Evolutionary conservation across 2,797 vertebrate genomes (phyloP).

Genomic region (Sciurus vulgaris): DNA sequence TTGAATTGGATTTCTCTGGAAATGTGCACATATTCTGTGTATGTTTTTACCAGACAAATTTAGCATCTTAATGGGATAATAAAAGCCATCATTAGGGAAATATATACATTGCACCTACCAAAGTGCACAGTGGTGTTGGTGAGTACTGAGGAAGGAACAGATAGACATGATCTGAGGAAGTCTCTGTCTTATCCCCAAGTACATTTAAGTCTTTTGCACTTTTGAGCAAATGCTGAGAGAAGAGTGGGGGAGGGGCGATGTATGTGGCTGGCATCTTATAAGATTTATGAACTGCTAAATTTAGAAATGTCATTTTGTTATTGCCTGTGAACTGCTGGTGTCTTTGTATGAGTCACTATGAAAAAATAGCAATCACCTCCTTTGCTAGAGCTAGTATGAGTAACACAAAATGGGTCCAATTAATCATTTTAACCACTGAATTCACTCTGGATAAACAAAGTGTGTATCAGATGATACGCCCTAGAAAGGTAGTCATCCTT

Average conservation of each 20-base stretch:
- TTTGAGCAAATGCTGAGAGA: conserved; percentile 48
- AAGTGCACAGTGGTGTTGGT: not conserved
- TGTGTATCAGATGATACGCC: conserved; percentile 87
- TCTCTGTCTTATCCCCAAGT: conserved; percentile 24
- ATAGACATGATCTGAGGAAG: conserved; percentile 28
- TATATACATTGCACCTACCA: conserved; percentile 47
- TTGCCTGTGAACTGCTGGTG: conserved; percentile 76
- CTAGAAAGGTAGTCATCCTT: conserved; percentile 94
- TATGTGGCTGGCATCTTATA: conserved; percentile 72
- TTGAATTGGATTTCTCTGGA: conserved; percentile 54
- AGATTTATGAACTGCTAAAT: conserved; percentile 88
- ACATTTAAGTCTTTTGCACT: conserved; percentile 39
- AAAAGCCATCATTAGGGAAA: conserved; percentile 72
- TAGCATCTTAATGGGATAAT: conserved; percentile 68
- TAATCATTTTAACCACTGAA: conserved; percentile 93
- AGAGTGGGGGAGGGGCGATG: not conserved
- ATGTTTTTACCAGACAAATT: conserved; percentile 35
- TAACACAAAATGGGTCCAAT: conserved; percentile 91
- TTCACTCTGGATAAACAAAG: conserved; percentile 89
- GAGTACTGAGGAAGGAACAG: not conserved
- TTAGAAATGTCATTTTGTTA: conserved; percentile 86
- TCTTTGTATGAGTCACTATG: conserved; percentile 83
- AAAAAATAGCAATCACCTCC: conserved; percentile 81
- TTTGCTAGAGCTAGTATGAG: conserved; percentile 86
- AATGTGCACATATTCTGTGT: not conserved